Conservation (phyloP, 2,113 vertebrate species). For the Callorhinus ursinus region DNA sequence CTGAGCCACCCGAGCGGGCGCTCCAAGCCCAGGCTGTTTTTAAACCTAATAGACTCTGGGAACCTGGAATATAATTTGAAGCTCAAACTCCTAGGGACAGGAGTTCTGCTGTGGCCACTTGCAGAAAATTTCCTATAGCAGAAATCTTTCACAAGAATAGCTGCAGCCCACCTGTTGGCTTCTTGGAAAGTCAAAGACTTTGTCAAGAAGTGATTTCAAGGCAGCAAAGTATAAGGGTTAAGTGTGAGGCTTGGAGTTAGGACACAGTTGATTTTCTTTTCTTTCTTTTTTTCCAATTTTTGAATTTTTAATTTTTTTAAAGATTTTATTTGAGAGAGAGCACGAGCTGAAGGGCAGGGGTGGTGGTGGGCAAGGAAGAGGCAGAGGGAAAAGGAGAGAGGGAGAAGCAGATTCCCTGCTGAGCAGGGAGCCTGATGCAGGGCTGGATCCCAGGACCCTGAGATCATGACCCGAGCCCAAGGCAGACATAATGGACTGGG, state of each 20-base stretch:
- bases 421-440: background rate
- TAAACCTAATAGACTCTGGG: slow-evolving; percentile 48
- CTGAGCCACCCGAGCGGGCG: fast-evolving
- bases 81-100: background rate
- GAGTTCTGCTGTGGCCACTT: background rate
- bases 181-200: background rate
- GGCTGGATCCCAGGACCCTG: background rate
- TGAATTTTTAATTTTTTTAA: background rate
- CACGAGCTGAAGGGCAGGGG: background rate
- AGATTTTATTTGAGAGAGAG: background rate
- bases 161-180: background rate
- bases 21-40: slow-evolving; percentile 21
- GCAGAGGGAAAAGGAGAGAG: background rate
- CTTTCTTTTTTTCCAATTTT: background rate
- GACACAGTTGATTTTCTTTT: background rate
- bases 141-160: background rate
- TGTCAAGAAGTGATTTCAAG: background rate
- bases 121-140: background rate
- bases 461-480: background rate
- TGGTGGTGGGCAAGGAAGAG: background rate
- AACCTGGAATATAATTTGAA: slow-evolving; percentile 53
- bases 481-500: background rate
- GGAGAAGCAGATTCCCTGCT: background rate
- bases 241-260: background rate
- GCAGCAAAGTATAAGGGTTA: background rate